phyloP scores from a whole-genome alignment of 2,888 invertebrate genomes.

The Taenaris catops region DNA sequence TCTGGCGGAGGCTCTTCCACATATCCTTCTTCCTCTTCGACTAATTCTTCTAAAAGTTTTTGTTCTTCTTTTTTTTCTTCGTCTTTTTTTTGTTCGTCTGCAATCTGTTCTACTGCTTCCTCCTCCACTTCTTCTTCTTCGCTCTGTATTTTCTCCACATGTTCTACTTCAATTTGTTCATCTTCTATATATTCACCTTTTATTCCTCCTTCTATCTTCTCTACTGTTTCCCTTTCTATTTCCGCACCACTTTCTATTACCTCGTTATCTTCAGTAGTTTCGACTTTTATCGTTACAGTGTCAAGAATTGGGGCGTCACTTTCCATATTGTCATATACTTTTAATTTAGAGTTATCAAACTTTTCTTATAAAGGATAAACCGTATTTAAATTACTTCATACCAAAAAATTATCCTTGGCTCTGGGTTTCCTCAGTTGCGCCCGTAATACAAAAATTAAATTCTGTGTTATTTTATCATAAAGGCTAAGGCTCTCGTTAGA shows the following conservation, averaged over 20 bases:
- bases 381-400: constrained; percentile 33
- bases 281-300: constrained; percentile 24
- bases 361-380: background rate
- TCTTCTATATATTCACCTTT: constrained; percentile 30
- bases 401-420: constrained; percentile 50
- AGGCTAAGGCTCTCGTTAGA: constrained; percentile 45
- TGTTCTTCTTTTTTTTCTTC: constrained; percentile 31
- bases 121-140: constrained; percentile 24
- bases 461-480: constrained; percentile 59
- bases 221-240: constrained; percentile 22
- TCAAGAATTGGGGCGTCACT: constrained; percentile 7
- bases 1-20: constrained; percentile 57
- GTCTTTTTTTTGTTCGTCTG: constrained; percentile 25
- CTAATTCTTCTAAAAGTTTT: constrained; percentile 28
- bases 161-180: constrained; percentile 26
- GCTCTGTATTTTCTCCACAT: constrained; percentile 28
- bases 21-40: constrained; percentile 50
- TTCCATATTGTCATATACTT: constrained; percentile 1
- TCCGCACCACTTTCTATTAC: constrained; percentile 15
- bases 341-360: too few relatives aligned
- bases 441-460: constrained; percentile 47
- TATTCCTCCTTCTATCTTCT: constrained; percentile 30
- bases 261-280: constrained; percentile 13
- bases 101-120: constrained; percentile 30
- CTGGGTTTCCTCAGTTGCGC: constrained; percentile 44